These are phyloP conservation scores for Drosophila prolongata DNA, from an alignment of 2,888 invertebrate species.

Conservation along the genomic window DNA sequence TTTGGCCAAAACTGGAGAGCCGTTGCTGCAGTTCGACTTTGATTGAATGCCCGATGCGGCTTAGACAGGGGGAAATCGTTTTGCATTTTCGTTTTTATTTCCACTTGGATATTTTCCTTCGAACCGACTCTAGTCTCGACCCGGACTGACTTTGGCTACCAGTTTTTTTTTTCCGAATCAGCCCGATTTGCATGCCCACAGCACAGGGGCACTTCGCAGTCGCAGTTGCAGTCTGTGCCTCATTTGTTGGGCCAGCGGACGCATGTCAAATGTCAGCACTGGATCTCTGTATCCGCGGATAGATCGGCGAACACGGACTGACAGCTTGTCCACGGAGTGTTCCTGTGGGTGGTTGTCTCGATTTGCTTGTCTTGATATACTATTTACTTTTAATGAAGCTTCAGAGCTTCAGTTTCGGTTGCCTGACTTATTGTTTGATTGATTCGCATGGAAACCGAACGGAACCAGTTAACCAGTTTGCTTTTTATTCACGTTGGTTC, in stretches of 20 bases:
- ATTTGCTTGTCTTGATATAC: constrained; percentile 41
- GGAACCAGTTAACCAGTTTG: constrained; percentile 15
- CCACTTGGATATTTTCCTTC: constrained; percentile 29
- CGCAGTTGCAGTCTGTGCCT: constrained; percentile 22
- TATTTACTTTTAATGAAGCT: constrained; percentile 68
- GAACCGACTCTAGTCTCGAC: constrained; percentile 2
- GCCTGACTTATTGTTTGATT: constrained; percentile 57
- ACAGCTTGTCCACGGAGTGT: constrained; percentile 51
- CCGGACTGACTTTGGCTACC: constrained; percentile 28
- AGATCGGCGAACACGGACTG: constrained; percentile 57
- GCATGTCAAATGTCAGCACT: constrained; percentile 78
- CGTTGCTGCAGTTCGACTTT: constrained; percentile 58
- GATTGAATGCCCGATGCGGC: constrained; percentile 67
- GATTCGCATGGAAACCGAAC: constrained; percentile 26
- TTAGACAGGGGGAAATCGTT: constrained; percentile 48
- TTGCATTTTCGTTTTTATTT: constrained; percentile 36
- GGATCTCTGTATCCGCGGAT: constrained; percentile 32
- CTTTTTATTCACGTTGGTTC: constrained; percentile 5
- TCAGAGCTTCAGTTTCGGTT: constrained; percentile 18
- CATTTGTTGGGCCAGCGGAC: constrained; percentile 62
- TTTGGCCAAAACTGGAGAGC: constrained; percentile 54
- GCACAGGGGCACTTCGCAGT: background rate
- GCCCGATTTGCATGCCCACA: constrained; percentile 32
- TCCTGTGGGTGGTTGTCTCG: constrained; percentile 54
- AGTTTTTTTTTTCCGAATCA: constrained; percentile 14